Conservation (phyloP, 2,888 invertebrate genomes). For the Mesorhabditis spiculigera region DNA sequence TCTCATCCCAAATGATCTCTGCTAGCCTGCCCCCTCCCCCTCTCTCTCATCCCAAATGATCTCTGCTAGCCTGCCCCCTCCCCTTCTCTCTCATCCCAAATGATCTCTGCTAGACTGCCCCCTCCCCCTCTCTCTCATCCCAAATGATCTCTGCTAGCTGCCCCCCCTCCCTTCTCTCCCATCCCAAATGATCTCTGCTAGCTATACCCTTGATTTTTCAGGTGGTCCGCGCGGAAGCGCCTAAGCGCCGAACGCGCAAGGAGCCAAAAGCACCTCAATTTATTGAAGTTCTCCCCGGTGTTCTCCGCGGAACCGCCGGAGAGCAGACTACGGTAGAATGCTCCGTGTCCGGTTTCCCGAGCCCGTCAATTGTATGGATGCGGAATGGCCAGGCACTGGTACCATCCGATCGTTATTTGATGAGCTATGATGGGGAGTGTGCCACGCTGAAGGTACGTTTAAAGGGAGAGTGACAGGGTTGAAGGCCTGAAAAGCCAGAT, state of each 20-base stretch:
- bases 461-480: too few relatives aligned
- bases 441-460: conserved; percentile 46
- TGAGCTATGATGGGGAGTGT: conserved; percentile 57
- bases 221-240: conserved; percentile 19
- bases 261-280: conserved; percentile 45
- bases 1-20: too few relatives aligned
- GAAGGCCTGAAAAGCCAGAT: too few relatives aligned
- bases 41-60: too few relatives aligned
- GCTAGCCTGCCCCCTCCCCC: too few relatives aligned
- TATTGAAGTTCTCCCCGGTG: conserved; percentile 53
- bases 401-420: conserved; percentile 43
- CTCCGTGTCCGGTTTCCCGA: conserved; percentile 50
- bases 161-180: too few relatives aligned
- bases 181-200: too few relatives aligned
- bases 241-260: conserved; percentile 32
- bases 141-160: too few relatives aligned
- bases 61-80: too few relatives aligned
- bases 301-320: conserved; percentile 31
- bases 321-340: conserved; percentile 53
- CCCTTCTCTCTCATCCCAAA: too few relatives aligned
- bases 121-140: too few relatives aligned
- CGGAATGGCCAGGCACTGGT: conserved; percentile 46
- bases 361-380: conserved; percentile 50
- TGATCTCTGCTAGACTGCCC: too few relatives aligned
- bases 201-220: not conserved